Base-by-base conservation (phyloP, 2,888 invertebrate species). In the Monopis laevigella region DNA sequence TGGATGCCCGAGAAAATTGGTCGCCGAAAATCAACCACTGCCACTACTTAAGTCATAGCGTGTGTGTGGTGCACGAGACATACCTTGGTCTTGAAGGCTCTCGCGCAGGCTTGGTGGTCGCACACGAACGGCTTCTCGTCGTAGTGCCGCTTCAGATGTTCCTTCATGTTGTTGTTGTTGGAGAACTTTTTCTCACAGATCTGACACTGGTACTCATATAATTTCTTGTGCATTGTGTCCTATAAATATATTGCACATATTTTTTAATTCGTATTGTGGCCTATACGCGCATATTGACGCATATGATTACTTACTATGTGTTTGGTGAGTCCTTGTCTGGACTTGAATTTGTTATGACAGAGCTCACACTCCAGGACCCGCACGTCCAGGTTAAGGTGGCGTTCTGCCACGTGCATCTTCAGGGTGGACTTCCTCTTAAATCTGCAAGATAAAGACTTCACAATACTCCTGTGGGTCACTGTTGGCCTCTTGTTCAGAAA, bases 281-380 rank as follows among this genome's bases (percentile, higher is more conserved):
- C 5, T 6, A n/a, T 4, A 28, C 5, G n/a, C n/a, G 12, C n/a
- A n/a, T 28, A n/a, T 28, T 28, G 5, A 28, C 8, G 24, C 24
- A 24, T 8, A 24, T 11, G 6, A 14, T 7, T n/a, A 65, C 70
- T 72, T 19, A 74, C 75, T 5, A 65, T 44, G 44, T 77, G 75
- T 0, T 10, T 41, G 0, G 13, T 49, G 0, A 65, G 42, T 0
- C 42, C 26, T 0, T 29, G 3, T 2, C 50, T 55, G 0, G 46
- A 46, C 16, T 59, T 62, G 43, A 66, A 74, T 5, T 47, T 32
- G 3, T 56, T 58, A 0, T 46, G 53, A 36, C 77, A 77, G 0
- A 39, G 21, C 0, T 45, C 46, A 19, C 77, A 75, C 0, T 51
- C 46, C 3, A 47, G 42, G 0, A 45, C 54, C 12, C 51, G 46